Evolutionary conservation across 2,113 vertebrate species (phyloP).

Genomic region (Zootoca vivipara): DNA sequence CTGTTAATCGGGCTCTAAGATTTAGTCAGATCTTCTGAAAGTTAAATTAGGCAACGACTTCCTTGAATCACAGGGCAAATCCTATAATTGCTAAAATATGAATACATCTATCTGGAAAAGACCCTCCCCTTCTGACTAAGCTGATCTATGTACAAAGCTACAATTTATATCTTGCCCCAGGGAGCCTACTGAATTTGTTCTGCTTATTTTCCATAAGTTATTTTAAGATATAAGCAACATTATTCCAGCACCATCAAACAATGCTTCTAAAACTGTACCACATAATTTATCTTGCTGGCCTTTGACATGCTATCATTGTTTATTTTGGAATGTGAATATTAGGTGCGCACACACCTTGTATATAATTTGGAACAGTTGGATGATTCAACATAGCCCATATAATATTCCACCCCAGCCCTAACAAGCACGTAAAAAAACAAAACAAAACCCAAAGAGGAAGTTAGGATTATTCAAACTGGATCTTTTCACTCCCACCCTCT

Average conservation of each 20-base stretch:
- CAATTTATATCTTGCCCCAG: background rate
- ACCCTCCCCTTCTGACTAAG: background rate
- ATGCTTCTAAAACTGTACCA: background rate
- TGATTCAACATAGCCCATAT: background rate
- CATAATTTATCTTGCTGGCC: background rate
- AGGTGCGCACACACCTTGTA: background rate
- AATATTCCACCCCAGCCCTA: background rate
- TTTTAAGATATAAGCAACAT: background rate
- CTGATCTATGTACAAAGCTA: background rate
- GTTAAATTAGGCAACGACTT: background rate
- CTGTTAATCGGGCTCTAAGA: conserved; percentile 10
- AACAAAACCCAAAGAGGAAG: background rate
- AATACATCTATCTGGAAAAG: conserved; percentile 1
- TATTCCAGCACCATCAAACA: background rate
- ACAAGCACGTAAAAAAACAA: background rate
- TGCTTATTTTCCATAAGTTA: conserved; percentile 1
- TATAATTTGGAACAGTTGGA: conserved; percentile 1
- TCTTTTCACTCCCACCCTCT: background rate
- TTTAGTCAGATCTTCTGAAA: conserved; percentile 1
- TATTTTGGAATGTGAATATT: accelerated
- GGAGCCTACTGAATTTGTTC: background rate
- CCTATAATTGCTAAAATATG: background rate
- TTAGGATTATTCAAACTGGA: background rate
- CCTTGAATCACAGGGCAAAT: background rate
- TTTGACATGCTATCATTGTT: background rate